A percentile compares a stretch with the other conserved stretches of the same genome.
Evolutionary conservation across 2,113 vertebrate species (phyloP).

Genomic region (Syngnathus floridae): DNA sequence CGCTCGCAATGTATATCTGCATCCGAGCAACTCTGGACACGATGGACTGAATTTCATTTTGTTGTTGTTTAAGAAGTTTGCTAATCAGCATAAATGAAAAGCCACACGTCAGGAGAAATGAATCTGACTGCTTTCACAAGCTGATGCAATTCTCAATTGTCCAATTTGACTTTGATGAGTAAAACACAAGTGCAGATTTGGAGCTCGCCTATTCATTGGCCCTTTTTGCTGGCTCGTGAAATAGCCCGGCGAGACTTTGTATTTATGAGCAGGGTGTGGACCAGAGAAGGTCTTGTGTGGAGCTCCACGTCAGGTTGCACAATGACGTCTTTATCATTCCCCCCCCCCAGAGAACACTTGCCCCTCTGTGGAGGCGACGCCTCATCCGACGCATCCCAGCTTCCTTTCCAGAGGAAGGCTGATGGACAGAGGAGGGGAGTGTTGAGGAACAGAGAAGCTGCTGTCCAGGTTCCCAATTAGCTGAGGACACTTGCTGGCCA

Average conservation of each 20-base stretch:
- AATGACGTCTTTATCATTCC: constrained; percentile 69
- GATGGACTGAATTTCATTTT: too few species aligned
- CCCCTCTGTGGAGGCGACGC: constrained; percentile 38
- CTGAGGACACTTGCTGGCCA: constrained; percentile 53
- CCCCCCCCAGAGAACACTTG: constrained; percentile 31
- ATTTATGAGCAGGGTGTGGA: constrained; percentile 56
- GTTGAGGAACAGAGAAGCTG: constrained; percentile 68
- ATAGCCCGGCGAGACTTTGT: constrained; percentile 26
- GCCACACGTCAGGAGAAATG: background rate
- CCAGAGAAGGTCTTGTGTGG: constrained; percentile 24
- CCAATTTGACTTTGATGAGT: background rate
- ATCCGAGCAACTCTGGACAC: background rate
- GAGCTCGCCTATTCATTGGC: constrained; percentile 35
- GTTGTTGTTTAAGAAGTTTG: too few species aligned
- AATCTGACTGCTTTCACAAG: background rate
- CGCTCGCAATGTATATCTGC: background rate
- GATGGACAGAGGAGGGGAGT: constrained; percentile 40
- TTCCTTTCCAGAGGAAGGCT: constrained; percentile 34
- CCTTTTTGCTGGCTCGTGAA: constrained; percentile 27
- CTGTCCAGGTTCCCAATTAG: constrained; percentile 76
- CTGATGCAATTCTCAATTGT: background rate
- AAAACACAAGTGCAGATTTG: constrained; percentile 20
- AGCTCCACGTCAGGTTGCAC: constrained; percentile 48
- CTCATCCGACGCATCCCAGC: constrained; percentile 47
- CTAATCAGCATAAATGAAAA: too few species aligned